These are phyloP conservation scores for Spongia lamella DNA, from an alignment of 37 sponge, comb jelly and placozoan genomes.

Conservation along the genomic window DNA sequence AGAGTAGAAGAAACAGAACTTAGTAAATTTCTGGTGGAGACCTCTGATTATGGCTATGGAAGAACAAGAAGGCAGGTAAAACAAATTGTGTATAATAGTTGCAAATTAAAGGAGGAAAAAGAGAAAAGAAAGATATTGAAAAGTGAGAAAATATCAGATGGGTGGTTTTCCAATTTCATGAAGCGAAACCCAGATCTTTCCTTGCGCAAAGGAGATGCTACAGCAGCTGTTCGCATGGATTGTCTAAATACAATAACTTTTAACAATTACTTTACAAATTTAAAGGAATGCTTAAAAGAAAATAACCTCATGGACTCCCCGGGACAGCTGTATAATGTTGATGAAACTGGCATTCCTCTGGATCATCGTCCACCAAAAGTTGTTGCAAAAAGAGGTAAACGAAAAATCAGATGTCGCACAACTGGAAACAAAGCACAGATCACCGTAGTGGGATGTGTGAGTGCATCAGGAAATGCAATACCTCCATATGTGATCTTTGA, in stretches of 20 bases:
- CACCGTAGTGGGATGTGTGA: constrained; percentile 51
- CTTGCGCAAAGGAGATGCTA: constrained; percentile 26
- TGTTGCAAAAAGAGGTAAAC: constrained; percentile 31
- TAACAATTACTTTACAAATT: constrained; percentile 33
- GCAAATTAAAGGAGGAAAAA: no score
- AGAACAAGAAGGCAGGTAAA: neutral
- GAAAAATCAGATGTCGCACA: constrained; percentile 3
- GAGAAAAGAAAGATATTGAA: no score
- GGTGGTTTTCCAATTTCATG: constrained; percentile 6
- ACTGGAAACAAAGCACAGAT: constrained; percentile 52
- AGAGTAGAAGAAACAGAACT: neutral
- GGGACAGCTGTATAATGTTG: constrained; percentile 45
- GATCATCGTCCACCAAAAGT: constrained; percentile 32
- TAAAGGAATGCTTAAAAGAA: constrained; percentile 11
- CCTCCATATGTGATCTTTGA: constrained; percentile 53
- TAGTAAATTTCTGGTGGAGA: neutral
- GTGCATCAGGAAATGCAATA: no score
- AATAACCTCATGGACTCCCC: constrained; percentile 33
- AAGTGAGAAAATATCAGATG: neutral
- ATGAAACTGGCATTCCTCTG: constrained; percentile 56
- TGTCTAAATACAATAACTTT: constrained; percentile 27
- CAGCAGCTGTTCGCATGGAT: constrained; percentile 24
- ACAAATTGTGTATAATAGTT: no score
- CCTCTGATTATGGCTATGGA: neutral
- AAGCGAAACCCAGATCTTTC: constrained; percentile 13